Evolutionary conservation across 2,113 vertebrate species (phyloP).

Genomic region (Nothoprocta perdicaria): DNA sequence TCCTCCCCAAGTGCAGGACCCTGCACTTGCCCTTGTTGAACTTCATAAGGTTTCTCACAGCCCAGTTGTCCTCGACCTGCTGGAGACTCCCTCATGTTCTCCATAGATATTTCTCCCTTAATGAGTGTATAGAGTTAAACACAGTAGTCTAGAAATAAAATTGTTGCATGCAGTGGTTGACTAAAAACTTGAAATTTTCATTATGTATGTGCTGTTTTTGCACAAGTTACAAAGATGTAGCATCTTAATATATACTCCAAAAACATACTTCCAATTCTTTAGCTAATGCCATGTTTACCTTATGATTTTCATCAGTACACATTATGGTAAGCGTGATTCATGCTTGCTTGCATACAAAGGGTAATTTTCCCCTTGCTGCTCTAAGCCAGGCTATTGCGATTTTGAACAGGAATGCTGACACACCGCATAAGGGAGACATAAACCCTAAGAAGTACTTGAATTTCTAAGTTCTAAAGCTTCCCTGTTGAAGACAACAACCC

Average conservation of each 20-base stretch:
- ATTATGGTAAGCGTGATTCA: not conserved
- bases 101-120: constrained; percentile 13
- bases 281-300: accelerated
- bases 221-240: not conserved
- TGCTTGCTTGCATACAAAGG: not conserved
- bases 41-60: too few relatives aligned
- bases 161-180: not conserved
- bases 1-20: too few relatives aligned
- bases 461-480: not conserved
- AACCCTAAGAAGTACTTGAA: not conserved
- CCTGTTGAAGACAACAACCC: not conserved
- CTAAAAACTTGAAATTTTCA: not conserved
- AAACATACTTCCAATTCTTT: not conserved
- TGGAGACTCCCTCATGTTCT: not conserved
- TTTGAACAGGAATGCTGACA: not conserved
- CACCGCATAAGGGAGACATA: not conserved
- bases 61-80: too few relatives aligned
- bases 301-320: not conserved
- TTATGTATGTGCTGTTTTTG: not conserved
- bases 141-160: constrained; percentile 35
- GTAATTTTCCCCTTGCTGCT: not conserved
- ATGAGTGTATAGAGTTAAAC: not conserved
- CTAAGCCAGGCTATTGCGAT: not conserved
- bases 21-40: too few relatives aligned
- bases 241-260: not conserved